Base-by-base conservation (phyloP, 64 coral and sea anemone species). In the Stichodactyla helianthus region DNA sequence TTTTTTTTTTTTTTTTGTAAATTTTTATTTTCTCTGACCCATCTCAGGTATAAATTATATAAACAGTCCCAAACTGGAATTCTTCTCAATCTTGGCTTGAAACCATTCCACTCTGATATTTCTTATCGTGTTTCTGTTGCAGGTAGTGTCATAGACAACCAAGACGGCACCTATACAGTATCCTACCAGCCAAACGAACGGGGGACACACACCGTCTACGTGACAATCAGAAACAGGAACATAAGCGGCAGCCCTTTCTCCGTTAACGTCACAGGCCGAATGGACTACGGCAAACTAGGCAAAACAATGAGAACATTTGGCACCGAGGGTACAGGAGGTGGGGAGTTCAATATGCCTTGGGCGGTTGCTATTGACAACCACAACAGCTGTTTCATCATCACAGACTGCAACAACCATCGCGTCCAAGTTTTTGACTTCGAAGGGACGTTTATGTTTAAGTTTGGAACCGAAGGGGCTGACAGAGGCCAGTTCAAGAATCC, bases 341-440 rank as follows among this genome's bases (percentile, higher is more conserved):
- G 92, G 4, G 95, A 98, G 53, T 94, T 98, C n/a, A 92, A 71
- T 52, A 92, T 94, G 89, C 95, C 95, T 5, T 98, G 95, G 95
- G 95, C 84, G 26, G 85, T 92, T 50, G 93, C 82, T 14, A 85
- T 98, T 23, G 95, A 98, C 53, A 89, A 98, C 28, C 93, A 98
- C 17, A 94, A 94, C 51, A 84, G 87, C 4, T 94, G 88, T 23
- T 80, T 94, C 13, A 94, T 98, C 25, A 89, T 98, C 51, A 92
- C 93, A n/a, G 95, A 98, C 57, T 92, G 89, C 5, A 94, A 94
- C 50, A 98, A 98, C 85, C 95, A 98, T 50, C 92, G 95, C 2
- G 85, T 98, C 2, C 95, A 98, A 76, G 95, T 98, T 0, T 98
- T 98, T 85, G 95, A 98, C 81, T 91, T 89, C 15, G 87, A 77